Base-by-base conservation (phyloP, 2,888 invertebrate species). In the Onthophagus sagittarius region DNA sequence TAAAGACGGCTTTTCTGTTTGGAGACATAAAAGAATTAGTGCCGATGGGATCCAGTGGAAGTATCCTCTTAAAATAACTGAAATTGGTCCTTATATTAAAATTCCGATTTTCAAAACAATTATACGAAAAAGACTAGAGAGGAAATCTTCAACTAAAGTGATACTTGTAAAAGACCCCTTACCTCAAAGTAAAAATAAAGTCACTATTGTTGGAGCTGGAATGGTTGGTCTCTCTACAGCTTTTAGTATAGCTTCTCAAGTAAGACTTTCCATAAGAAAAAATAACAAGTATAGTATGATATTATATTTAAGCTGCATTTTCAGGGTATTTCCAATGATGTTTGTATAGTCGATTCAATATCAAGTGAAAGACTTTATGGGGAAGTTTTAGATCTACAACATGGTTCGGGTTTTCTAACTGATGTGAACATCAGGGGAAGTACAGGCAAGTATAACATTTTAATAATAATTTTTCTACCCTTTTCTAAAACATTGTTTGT, bases 191-290 rank as follows among this genome's bases (percentile, higher is more conserved):
- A 89, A 89, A 70, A 91, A 90, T 82, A 95, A 95, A 86, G 89
- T 96, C 76, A 93, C 95, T n/a, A 89, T 96, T 74, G 95, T 96
- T 23, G 96, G 96, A 31, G 91, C 93, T 14, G 96, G 96, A 0
- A 93, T 93, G 85, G 96, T 97, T 74, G 96, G 96, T 76, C 95
- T 96, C 95, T 95, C 95, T 0, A 93, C 94, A 77, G 95, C 94
- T 23, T 94, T 94, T 87, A 92, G 93, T 75, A 90, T 96, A 82
- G 88, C 96, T 71, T 92, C 94, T 7, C 94, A 94, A 88, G 93
- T 93, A 84, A 23, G 23, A 23, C 23, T 23, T 23, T 23, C 23
- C 23, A 2, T 23, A 23, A 23, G 23, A 23, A 23, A 23, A 3
- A 23, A 23, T n/a, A n/a, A 14, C n/a, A 23, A 70, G 7, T 1